phyloP scores from a whole-genome alignment of 1,140 invertebrate species.

The Anadara kagoshimensis region DNA sequence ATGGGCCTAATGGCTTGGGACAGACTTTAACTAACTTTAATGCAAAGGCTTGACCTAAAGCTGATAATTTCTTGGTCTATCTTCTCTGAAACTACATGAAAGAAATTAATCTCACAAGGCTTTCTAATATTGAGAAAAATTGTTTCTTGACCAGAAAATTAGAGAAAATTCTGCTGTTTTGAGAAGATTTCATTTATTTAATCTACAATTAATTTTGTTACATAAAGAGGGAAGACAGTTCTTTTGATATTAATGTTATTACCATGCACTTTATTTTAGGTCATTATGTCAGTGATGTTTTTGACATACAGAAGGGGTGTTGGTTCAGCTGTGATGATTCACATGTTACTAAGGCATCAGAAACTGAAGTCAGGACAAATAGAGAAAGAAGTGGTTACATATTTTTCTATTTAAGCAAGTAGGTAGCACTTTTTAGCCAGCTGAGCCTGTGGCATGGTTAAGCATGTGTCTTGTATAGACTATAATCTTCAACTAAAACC shows the following conservation, averaged over 20 bases:
- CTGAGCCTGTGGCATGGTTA: not conserved
- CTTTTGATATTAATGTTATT: not conserved
- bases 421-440: constrained; percentile 19
- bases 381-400: constrained; percentile 68
- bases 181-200: too few species aligned
- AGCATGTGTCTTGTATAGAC: not conserved
- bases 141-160: too few species aligned
- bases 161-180: too few species aligned
- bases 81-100: too few species aligned
- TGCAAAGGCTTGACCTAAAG: too few species aligned
- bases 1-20: too few species aligned
- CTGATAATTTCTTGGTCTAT: too few species aligned
- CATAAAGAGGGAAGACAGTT: too few species aligned
- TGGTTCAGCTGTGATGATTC: constrained; percentile 70
- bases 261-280: constrained; percentile 45
- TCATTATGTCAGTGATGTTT: constrained; percentile 70
- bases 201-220: too few species aligned
- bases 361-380: constrained; percentile 52
- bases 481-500: not conserved
- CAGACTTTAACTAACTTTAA: too few species aligned
- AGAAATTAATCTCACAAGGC: too few species aligned
- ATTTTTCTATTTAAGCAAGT: constrained; percentile 71
- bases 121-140: too few species aligned
- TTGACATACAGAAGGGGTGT: constrained; percentile 57
- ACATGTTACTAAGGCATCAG: constrained; percentile 52